Percentiles rank a stretch among this genome's conserved stretches.
phyloP scores from a whole-genome alignment of 2,113 vertebrate genomes.

The Falcunculus frontatus region DNA sequence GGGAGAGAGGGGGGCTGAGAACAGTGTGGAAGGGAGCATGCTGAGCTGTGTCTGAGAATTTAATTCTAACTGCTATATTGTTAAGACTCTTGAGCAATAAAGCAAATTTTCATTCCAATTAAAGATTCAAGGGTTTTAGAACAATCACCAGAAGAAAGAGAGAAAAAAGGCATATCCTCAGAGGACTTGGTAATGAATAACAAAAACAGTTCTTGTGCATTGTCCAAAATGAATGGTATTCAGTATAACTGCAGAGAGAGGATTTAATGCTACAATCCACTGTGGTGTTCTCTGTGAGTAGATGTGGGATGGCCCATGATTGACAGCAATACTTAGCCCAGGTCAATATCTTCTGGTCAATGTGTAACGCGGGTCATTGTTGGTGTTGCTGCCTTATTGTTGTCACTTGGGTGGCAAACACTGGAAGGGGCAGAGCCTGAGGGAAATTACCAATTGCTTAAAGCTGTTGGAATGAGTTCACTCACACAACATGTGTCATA shows the following conservation, averaged over 20 bases:
- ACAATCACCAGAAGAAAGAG: constrained; percentile 35
- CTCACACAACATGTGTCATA: neutral
- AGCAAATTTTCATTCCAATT: constrained; percentile 51
- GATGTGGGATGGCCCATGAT: neutral
- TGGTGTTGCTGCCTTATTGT: neutral
- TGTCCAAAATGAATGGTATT: constrained; percentile 7
- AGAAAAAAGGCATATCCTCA: constrained; percentile 23
- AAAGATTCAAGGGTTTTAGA: constrained; percentile 54
- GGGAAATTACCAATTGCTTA: neutral
- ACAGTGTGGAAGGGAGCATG: neutral
- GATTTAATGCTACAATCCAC: neutral
- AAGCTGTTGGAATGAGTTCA: neutral
- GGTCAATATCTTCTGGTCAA: neutral
- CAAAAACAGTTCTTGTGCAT: neutral
- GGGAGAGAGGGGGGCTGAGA: neutral
- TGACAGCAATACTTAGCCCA: neutral
- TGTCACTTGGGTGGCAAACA: neutral
- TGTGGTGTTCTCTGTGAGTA: neutral
- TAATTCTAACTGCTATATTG: constrained; percentile 38
- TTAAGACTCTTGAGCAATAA: constrained; percentile 58
- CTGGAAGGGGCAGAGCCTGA: neutral
- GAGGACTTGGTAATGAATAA: constrained; percentile 48
- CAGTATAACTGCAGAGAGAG: neutral
- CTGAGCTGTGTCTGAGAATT: constrained; percentile 30
- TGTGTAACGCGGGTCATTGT: neutral